These are phyloP conservation scores for Teleogryllus occipitalis DNA, from an alignment of 1,140 invertebrate species.

Conservation along the genomic window DNA sequence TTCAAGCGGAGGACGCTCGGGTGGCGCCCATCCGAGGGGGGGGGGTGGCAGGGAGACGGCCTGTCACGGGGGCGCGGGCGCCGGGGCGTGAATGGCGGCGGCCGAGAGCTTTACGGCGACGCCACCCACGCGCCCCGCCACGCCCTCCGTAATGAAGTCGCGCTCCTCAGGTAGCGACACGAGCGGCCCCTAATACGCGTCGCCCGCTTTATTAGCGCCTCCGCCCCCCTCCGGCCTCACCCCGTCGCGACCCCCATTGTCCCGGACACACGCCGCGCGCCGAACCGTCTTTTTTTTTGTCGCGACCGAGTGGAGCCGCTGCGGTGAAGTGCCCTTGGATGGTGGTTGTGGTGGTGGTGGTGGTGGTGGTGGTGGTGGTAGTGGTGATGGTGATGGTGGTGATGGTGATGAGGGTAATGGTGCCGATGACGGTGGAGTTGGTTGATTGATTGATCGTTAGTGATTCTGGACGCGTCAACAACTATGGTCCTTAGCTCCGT, in stretches of 20 bases:
- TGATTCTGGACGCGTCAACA: too few relatives aligned
- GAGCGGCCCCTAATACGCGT: neutral
- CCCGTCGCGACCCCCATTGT: neutral
- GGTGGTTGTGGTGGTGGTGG: neutral
- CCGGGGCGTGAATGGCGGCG: too few relatives aligned
- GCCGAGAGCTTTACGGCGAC: neutral
- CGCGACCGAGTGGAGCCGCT: neutral
- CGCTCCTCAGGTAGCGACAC: neutral
- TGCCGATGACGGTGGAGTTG: too few relatives aligned
- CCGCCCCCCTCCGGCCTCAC: neutral
- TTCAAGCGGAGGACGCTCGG: too few relatives aligned
- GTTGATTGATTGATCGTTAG: too few relatives aligned
- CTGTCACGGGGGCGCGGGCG: too few relatives aligned
- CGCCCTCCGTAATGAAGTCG: neutral
- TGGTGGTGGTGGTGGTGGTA: neutral
- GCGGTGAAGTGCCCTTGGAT: too few relatives aligned
- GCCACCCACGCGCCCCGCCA: neutral
- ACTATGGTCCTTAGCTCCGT: too few relatives aligned
- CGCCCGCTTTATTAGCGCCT: neutral
- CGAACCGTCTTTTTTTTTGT: neutral
- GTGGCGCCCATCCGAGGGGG: too few relatives aligned
- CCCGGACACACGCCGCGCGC: neutral
- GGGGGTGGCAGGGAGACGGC: too few relatives aligned
- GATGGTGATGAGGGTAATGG: too few relatives aligned
- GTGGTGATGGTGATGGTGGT: neutral